Base-by-base conservation (phyloP, 2,797 vertebrate genomes). In the Typhlichthys eigenmanni region DNA sequence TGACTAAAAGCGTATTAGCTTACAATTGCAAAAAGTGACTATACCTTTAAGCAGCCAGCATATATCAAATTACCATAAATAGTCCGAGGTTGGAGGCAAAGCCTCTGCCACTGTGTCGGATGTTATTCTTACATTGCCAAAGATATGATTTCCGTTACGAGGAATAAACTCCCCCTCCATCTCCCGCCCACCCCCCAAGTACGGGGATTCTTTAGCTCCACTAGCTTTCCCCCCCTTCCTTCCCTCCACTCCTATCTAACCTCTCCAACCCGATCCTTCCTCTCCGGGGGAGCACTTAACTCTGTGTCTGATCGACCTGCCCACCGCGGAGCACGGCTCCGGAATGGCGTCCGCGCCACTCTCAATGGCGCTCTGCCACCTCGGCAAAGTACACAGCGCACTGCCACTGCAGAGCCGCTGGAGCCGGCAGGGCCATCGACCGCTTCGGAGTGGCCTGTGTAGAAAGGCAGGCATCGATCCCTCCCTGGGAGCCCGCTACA, bases 241-340 rank as follows among this genome's bases (percentile, higher is more conserved):
- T 19, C 55, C 38, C 12, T 47, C 17, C 29, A 4, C 32, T 38
- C 32, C 47, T 29, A 53, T 79, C 65, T 72, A 75, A 81, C 74
- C 77, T 81, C 81, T 82, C 72, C 75, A 74, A 88, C 85, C 80
- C 87, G 70, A 60, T 83, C 75, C 72, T 80, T 69, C 51, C 89
- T 88, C 90, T 86, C 87, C 82, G 86, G 91, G 90, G 89, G 86
- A 91, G 92, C 92, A 93, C 92, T 93, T 92, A 93, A 89, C 92
- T 92, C 91, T 90, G 89, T 92, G 88, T 89, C 87, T 80, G 85
- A 93, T 93, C 88, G 92, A 93, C 87, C 89, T 78, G 85, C 82
- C 79, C 89, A 86, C 91, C 65, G 77, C 65, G 74, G 89, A 86
- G 87, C 74, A 29, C 75, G 69, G 83, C 85, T 86, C 88, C 70